Conservation (phyloP, 2,888 invertebrate genomes). For the Petrolisthes manimaculis region DNA sequence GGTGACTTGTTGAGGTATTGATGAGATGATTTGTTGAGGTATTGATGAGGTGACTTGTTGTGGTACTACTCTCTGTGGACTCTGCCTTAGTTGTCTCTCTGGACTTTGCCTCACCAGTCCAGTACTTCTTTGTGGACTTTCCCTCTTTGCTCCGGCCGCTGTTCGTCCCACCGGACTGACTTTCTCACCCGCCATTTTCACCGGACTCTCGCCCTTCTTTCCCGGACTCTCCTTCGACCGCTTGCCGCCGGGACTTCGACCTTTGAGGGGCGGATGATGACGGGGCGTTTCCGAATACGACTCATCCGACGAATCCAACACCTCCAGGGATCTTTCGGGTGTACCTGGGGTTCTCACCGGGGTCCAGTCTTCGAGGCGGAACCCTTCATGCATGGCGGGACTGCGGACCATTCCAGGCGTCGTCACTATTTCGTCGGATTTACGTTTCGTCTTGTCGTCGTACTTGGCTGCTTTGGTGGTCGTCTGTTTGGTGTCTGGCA, state of each 20-base stretch:
- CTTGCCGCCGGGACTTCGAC: constrained; percentile 62
- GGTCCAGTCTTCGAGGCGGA: constrained; percentile 69
- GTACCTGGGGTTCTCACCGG: constrained; percentile 67
- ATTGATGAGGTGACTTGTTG: no score
- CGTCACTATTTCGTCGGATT: constrained; percentile 66
- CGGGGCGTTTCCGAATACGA: constrained; percentile 52
- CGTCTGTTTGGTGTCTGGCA: neutral
- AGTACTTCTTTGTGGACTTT: constrained; percentile 24
- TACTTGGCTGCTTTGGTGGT: constrained; percentile 20
- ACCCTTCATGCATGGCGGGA: constrained; percentile 70
- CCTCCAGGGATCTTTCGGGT: constrained; percentile 66
- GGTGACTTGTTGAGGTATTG: no score
- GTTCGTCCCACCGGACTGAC: constrained; percentile 25
- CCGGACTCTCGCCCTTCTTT: constrained; percentile 49
- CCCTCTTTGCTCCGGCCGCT: constrained; percentile 20
- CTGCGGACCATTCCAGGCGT: constrained; percentile 69
- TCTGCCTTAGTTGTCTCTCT: constrained; percentile 33
- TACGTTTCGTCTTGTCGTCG: constrained; percentile 54
- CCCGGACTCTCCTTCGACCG: constrained; percentile 60
- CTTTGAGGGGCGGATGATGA: constrained; percentile 48
- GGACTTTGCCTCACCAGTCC: constrained; percentile 40
- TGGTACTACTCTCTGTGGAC: constrained; percentile 37
- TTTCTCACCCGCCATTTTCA: constrained; percentile 29
- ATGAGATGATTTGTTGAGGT: no score
- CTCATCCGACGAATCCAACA: constrained; percentile 62